Percentiles rank a stretch among this genome's conserved stretches.
Evolutionary conservation across 2,888 invertebrate genomes (phyloP).

Genomic region (Rotaria macrura): DNA sequence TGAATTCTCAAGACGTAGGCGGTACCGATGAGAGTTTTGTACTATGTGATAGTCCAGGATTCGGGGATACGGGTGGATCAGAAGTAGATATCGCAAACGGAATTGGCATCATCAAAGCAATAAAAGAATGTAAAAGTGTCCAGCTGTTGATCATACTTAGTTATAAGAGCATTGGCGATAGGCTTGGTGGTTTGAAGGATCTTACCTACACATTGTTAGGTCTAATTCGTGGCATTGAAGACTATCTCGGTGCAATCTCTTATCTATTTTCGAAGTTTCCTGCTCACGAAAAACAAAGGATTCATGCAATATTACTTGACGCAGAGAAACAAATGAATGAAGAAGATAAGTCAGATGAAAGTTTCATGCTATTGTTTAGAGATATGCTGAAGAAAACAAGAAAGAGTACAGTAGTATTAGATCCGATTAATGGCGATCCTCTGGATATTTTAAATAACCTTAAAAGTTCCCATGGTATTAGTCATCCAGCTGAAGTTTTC

Average conservation of each 20-base stretch:
- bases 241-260: neutral
- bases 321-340: neutral
- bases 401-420: neutral
- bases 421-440: neutral
- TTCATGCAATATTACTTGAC: neutral
- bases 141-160: neutral
- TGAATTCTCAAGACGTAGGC: neutral
- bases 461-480: neutral
- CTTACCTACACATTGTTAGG: neutral
- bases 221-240: neutral
- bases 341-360: neutral
- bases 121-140: neutral
- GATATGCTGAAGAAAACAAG: neutral
- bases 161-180: neutral
- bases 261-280: neutral
- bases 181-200: neutral
- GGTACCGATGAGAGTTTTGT: neutral
- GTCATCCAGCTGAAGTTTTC: neutral
- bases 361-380: neutral
- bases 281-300: neutral
- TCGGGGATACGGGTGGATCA: neutral
- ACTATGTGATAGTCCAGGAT: conserved; percentile 19
- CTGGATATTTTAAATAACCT: neutral
- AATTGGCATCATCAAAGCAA: neutral
- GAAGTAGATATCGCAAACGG: conserved; percentile 19